Conservation (phyloP, 2,113 vertebrate species). For the Echinops telfairi region DNA sequence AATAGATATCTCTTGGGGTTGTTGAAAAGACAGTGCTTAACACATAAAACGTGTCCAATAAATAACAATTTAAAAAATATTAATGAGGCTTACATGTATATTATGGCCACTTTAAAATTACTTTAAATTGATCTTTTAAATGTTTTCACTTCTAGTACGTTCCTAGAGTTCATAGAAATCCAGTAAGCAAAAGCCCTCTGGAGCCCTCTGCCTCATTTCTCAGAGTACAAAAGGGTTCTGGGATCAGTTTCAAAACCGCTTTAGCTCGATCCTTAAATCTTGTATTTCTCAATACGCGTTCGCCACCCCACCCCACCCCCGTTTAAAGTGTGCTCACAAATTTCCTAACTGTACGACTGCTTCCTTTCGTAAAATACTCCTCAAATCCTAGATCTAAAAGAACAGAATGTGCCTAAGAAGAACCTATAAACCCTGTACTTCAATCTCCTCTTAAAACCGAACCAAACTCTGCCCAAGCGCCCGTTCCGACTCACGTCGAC, state of each 20-base stretch:
- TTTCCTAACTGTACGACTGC: neutral
- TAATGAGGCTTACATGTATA: no score
- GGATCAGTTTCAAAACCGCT: neutral
- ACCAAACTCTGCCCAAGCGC: neutral
- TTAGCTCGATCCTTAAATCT: slow-evolving; percentile 11
- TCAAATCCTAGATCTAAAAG: slow-evolving; percentile 22
- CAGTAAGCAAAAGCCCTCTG: neutral
- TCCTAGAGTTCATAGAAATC: neutral
- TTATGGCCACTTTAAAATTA: no score
- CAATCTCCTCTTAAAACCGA: neutral
- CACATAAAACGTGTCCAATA: no score
- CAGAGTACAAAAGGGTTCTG: neutral
- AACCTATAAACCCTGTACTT: neutral
- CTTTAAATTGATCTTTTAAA: neutral
- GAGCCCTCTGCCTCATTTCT: neutral
- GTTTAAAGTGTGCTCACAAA: slow-evolving; percentile 23
- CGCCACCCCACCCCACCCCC: neutral
- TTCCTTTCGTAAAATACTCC: neutral
- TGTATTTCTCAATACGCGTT: slow-evolving; percentile 42
- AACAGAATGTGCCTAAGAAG: slow-evolving; percentile 21
- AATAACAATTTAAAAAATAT: no score
- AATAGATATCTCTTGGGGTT: no score
- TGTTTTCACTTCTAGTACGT: slow-evolving; percentile 7
- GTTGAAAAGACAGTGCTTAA: no score
- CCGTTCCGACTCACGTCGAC: no score